phyloP scores from a whole-genome alignment of 2,113 vertebrate genomes.

The Cottus gobio region DNA sequence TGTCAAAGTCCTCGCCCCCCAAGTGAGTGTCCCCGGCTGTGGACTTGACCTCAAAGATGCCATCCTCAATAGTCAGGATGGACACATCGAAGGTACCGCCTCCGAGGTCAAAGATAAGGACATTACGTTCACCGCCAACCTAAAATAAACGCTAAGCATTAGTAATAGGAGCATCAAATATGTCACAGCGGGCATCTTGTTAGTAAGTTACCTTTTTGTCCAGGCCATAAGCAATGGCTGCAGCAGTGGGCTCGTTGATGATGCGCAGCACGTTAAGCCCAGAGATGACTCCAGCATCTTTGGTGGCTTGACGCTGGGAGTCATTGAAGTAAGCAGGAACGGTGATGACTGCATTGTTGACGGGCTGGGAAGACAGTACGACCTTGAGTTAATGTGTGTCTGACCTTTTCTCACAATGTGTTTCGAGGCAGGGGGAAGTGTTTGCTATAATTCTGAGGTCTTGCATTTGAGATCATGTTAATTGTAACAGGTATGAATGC shows the following conservation, averaged over 20 bases:
- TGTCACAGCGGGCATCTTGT: neutral
- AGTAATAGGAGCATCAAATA: neutral
- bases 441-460: neutral
- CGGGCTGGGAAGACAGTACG: constrained; percentile 65
- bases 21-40: constrained; percentile 93
- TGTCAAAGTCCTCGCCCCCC: constrained; percentile 94
- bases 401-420: neutral
- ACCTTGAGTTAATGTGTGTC: neutral
- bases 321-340: constrained; percentile 95
- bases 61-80: constrained; percentile 93
- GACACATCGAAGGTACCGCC: constrained; percentile 95
- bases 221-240: constrained; percentile 93
- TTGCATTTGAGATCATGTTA: neutral
- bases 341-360: constrained; percentile 90
- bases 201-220: constrained; percentile 85
- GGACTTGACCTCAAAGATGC: constrained; percentile 93
- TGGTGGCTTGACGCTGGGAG: constrained; percentile 92
- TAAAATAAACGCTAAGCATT: constrained; percentile 50
- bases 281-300: constrained; percentile 90
- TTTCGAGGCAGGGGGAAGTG: neutral
- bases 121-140: constrained; percentile 89
- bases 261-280: constrained; percentile 92
- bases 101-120: constrained; percentile 93
- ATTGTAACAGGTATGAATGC: neutral
- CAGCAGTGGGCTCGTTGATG: constrained; percentile 94